Evolutionary conservation across 2,888 invertebrate species (phyloP).

Genomic region (Cryptus viduatorius): DNA sequence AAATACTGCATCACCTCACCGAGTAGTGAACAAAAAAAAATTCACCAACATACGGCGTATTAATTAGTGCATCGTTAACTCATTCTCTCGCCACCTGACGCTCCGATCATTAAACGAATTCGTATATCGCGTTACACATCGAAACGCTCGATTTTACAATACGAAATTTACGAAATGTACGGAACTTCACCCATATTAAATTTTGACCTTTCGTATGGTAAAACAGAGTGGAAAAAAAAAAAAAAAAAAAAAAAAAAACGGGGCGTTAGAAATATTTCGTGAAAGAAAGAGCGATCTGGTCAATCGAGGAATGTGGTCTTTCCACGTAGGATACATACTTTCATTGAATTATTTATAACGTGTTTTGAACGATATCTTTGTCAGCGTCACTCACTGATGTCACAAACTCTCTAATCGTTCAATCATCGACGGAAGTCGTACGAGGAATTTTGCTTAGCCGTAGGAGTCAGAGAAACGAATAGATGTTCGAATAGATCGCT

Average conservation of each 20-base stretch:
- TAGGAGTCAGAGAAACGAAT: conserved; percentile 14
- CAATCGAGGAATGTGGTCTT: conserved; percentile 23
- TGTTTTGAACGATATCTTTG: conserved; percentile 25
- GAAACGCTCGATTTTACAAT: neutral
- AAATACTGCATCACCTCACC: neutral
- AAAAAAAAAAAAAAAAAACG: conserved; percentile 4
- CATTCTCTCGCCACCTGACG: neutral
- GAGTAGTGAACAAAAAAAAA: neutral
- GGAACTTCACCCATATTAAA: neutral
- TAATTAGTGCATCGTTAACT: neutral
- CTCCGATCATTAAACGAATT: conserved; percentile 7
- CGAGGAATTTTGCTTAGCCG: neutral
- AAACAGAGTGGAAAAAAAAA: neutral
- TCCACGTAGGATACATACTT: conserved; percentile 10
- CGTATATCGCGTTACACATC: neutral
- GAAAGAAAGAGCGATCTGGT: conserved; percentile 38
- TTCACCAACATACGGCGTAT: conserved; percentile 1
- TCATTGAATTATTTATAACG: conserved; percentile 58
- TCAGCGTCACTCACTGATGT: conserved; percentile 61
- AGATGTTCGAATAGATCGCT: conserved; percentile 35
- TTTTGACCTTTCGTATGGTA: neutral
- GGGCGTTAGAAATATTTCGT: conserved; percentile 6
- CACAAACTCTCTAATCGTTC: conserved; percentile 61
- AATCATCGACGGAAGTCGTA: conserved; percentile 48
- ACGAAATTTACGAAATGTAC: neutral